A percentile compares a stretch with the other conserved stretches of the same genome.
Conservation (phyloP, 2,888 invertebrate genomes). For the Marasmarcha lunaedactyla region DNA sequence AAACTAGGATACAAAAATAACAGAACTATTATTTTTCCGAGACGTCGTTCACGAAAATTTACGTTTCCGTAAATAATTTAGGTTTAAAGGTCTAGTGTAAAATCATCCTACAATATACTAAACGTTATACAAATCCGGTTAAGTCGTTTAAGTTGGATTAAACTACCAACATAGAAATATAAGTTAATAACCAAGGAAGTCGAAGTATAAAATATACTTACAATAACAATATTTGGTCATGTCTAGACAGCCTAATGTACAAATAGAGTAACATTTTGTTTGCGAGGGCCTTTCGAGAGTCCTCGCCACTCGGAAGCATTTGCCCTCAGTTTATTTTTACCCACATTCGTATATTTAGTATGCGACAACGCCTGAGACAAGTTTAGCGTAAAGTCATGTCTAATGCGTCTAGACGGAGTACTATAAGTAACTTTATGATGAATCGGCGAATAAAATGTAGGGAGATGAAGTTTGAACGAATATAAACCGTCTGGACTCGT, state of each 20-base stretch:
- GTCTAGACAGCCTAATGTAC: constrained; percentile 1
- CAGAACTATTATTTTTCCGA: no score
- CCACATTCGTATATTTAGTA: neutral
- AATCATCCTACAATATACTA: no score
- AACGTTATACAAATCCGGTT: no score
- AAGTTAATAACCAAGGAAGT: no score
- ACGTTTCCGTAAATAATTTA: no score
- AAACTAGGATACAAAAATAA: no score
- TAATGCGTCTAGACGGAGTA: constrained; percentile 4
- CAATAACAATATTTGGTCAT: neutral
- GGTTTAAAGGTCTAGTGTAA: no score
- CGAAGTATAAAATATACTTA: no score
- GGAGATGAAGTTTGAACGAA: constrained; percentile 5
- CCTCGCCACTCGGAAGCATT: neutral
- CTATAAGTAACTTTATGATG: neutral
- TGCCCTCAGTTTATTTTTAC: neutral
- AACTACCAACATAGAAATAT: no score
- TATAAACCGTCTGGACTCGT: constrained; percentile 10
- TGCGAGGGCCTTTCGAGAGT: neutral
- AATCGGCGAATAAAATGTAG: neutral
- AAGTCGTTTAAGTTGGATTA: no score
- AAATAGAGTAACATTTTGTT: neutral
- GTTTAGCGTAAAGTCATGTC: neutral
- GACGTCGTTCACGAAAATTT: no score
- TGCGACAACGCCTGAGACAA: neutral